Conservation (phyloP, 2,113 vertebrate genomes). For the Pyrgilauda ruficollis region DNA sequence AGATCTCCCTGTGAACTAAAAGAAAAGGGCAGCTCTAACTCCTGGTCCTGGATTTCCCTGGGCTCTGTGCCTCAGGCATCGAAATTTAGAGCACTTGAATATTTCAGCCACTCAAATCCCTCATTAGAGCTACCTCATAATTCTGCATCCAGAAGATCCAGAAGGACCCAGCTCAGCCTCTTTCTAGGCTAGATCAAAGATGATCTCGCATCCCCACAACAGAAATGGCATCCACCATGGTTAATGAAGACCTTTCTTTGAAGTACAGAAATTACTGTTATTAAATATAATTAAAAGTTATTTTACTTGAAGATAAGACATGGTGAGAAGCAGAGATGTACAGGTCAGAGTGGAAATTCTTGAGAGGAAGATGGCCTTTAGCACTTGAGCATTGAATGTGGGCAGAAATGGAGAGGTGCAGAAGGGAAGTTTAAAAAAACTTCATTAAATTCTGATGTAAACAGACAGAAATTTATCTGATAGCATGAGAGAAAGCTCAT, state of each 20-base stretch:
- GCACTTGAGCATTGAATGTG: not conserved
- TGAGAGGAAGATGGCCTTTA: not conserved
- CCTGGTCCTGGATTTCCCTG: not conserved
- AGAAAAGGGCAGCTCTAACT: not conserved
- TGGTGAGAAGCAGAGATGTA: not conserved
- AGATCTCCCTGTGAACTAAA: not conserved
- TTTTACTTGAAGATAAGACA: not conserved
- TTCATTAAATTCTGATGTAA: not conserved
- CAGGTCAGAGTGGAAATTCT: not conserved
- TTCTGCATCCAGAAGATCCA: not conserved
- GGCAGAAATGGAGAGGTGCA: not conserved
- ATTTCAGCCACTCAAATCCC: not conserved
- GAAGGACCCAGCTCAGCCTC: not conserved
- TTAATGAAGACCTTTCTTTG: not conserved
- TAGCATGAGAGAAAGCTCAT: not conserved
- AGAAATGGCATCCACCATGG: not conserved
- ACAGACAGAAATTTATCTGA: not conserved
- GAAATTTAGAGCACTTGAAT: not conserved
- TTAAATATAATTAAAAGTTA: not conserved
- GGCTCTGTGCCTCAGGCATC: not conserved
- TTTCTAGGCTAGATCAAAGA: not conserved
- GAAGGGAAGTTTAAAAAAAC: not conserved
- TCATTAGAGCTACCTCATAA: not conserved
- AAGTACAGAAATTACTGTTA: not conserved
- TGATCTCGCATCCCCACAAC: not conserved